Evolutionary conservation across 2,797 vertebrate genomes (phyloP).

Genomic region (Natrix natrix): DNA sequence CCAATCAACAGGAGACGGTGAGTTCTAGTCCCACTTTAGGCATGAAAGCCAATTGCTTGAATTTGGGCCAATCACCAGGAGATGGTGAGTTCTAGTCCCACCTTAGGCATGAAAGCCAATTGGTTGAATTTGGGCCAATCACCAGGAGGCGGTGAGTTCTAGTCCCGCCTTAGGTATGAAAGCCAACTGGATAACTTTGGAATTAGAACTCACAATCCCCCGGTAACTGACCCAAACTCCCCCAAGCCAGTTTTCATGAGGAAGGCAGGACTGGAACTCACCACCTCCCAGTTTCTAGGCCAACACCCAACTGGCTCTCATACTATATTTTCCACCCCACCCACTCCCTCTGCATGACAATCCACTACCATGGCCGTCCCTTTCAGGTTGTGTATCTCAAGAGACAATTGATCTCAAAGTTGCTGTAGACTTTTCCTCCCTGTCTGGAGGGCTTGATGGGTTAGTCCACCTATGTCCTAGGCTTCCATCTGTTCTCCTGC

Average conservation of each 20-base stretch:
- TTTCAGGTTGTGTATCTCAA: background rate
- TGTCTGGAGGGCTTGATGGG: rapidly evolving
- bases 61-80: background rate
- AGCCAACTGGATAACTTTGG: background rate
- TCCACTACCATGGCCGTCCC: background rate
- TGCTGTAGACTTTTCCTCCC: too few species aligned
- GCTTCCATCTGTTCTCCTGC: background rate
- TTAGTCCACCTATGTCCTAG: rapidly evolving
- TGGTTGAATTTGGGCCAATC: background rate
- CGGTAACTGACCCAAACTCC: background rate
- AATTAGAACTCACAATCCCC: background rate
- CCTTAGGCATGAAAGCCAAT: rapidly evolving
- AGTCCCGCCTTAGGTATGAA: background rate
- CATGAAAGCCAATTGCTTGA: rapidly evolving
- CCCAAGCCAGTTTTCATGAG: background rate
- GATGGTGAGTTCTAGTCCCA: rapidly evolving
- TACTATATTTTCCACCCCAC: background rate
- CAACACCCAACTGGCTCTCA: background rate
- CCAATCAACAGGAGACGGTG: too few species aligned
- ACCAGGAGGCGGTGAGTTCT: background rate
- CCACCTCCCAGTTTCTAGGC: background rate
- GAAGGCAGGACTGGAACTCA: background rate
- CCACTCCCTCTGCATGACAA: background rate
- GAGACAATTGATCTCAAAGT: background rate
- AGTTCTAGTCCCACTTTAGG: too few species aligned